Percentiles rank a stretch among this genome's conserved stretches.
Evolutionary conservation across 2,113 vertebrate species (phyloP).

Genomic region (Aphyosemion australe): DNA sequence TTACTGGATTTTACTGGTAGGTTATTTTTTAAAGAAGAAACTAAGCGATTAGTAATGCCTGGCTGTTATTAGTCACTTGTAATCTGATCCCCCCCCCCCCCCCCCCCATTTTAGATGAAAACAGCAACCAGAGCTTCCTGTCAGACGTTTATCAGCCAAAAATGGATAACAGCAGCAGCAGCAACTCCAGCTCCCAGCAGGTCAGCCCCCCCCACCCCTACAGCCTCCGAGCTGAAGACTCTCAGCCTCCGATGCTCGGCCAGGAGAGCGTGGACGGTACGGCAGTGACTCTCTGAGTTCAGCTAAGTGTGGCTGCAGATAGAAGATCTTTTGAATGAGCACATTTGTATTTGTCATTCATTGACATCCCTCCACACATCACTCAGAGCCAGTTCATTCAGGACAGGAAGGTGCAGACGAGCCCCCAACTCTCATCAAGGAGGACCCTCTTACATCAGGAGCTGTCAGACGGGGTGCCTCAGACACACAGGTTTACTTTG

Average conservation of each 20-base stretch:
- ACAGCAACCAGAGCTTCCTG: constrained; percentile 97
- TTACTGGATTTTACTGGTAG: constrained; percentile 94
- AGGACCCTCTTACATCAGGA: constrained; percentile 84
- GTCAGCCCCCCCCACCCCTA: constrained; percentile 87
- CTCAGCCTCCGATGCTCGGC: constrained; percentile 93
- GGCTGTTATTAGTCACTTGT: background rate
- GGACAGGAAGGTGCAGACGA: constrained; percentile 93
- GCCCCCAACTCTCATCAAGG: constrained; percentile 95
- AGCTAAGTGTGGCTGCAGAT: too few relatives aligned
- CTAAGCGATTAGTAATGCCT: background rate
- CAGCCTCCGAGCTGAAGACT: constrained; percentile 89
- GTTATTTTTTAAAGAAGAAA: background rate
- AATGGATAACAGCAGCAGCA: constrained; percentile 93
- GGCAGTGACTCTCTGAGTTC: background rate
- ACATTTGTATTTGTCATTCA: background rate
- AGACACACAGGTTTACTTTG: constrained; percentile 60
- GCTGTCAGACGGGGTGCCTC: constrained; percentile 41
- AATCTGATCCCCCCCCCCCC: too few relatives aligned
- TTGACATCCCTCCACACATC: background rate
- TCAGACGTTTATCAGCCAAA: constrained; percentile 93
- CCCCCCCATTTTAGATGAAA: constrained; percentile 93
- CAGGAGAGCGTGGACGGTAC: constrained; percentile 93
- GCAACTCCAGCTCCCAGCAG: constrained; percentile 91
- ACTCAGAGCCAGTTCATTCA: constrained; percentile 86
- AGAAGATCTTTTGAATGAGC: too few relatives aligned